Evolutionary conservation across 1,140 invertebrate species (phyloP).

Genomic region (Drosophila sp.): DNA sequence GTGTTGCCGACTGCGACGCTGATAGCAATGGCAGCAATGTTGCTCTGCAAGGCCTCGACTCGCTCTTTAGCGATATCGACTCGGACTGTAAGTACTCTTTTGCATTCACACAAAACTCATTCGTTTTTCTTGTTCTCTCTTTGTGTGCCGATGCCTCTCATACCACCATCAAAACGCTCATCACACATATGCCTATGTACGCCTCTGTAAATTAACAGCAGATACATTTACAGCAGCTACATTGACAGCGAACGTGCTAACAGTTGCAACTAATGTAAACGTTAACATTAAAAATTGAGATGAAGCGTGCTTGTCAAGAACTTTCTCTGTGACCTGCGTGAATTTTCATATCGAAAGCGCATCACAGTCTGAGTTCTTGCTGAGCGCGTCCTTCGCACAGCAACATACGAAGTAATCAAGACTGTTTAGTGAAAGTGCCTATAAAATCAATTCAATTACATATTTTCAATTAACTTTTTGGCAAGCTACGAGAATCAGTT

Average conservation of each 20-base stretch:
- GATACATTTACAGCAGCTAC: conserved; percentile 33
- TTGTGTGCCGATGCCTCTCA: conserved; percentile 16
- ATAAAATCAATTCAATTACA: background rate
- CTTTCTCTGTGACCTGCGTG: conserved; percentile 92
- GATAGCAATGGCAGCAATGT: conserved; percentile 66
- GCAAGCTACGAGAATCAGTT: conserved; percentile 85
- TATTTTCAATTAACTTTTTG: conserved; percentile 51
- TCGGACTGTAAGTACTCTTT: conserved; percentile 66
- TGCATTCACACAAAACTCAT: background rate
- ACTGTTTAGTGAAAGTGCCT: conserved; percentile 4
- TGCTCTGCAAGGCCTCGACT: conserved; percentile 66
- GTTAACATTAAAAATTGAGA: background rate
- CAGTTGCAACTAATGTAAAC: conserved; percentile 1
- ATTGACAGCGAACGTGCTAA: conserved; percentile 6
- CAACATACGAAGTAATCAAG: conserved; percentile 47
- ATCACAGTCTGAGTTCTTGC: conserved; percentile 97
- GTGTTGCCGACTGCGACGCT: conserved; percentile 55
- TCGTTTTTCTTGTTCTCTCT: background rate
- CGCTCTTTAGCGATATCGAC: conserved; percentile 61
- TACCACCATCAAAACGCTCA: conserved; percentile 2
- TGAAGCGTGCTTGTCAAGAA: conserved; percentile 88
- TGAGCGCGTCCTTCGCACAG: conserved; percentile 85
- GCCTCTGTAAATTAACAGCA: conserved; percentile 52
- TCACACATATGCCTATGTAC: conserved; percentile 3
- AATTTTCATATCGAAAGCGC: conserved; percentile 86